A percentile compares a stretch with the other conserved stretches of the same genome.
Evolutionary conservation across 1,140 invertebrate species (phyloP).

Genomic region (Drosophila mojavensis): DNA sequence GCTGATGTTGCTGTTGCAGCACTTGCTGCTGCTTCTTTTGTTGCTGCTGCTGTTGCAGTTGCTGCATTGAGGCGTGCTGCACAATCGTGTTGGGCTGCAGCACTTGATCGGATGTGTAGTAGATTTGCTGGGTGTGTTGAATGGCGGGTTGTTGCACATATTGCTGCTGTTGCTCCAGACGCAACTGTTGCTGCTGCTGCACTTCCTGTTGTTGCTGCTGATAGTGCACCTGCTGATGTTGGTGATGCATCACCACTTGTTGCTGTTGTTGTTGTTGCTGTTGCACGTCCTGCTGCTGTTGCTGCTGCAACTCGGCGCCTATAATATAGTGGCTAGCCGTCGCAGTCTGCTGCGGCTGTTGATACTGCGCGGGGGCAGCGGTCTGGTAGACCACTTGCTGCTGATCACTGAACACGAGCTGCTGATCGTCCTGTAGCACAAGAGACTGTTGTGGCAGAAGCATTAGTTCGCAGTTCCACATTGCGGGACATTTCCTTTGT

Average conservation of each 20-base stretch:
- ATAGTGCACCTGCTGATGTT: conserved; percentile 66
- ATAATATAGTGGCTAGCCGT: conserved; percentile 75
- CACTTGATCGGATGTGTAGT: conserved; percentile 76
- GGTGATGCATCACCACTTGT: conserved; percentile 67
- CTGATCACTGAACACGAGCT: conserved; percentile 75
- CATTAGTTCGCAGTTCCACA: conserved; percentile 1
- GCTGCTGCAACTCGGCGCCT: conserved; percentile 67
- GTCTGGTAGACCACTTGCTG: conserved; percentile 82
- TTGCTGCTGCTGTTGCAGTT: conserved; percentile 84
- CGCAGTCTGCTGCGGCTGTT: conserved; percentile 60
- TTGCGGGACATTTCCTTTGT: conserved; percentile 11
- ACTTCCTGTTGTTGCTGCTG: conserved; percentile 59
- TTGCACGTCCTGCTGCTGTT: conserved; percentile 60
- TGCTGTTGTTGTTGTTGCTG: conserved; percentile 68
- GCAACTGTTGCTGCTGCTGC: conserved; percentile 59
- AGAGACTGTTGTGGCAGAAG: conserved; percentile 45
- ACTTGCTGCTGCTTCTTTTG: conserved; percentile 74
- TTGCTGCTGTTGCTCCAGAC: conserved; percentile 61
- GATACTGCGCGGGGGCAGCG: conserved; percentile 63
- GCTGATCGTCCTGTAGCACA: conserved; percentile 75
- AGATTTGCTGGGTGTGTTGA: conserved; percentile 73
- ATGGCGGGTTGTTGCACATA: conserved; percentile 67
- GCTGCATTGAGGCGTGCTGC: conserved; percentile 73
- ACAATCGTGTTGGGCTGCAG: conserved; percentile 68
- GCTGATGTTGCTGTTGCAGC: conserved; percentile 57